Evolutionary conservation across 2,888 invertebrate species (phyloP).

Genomic region (Villa cingulata): DNA sequence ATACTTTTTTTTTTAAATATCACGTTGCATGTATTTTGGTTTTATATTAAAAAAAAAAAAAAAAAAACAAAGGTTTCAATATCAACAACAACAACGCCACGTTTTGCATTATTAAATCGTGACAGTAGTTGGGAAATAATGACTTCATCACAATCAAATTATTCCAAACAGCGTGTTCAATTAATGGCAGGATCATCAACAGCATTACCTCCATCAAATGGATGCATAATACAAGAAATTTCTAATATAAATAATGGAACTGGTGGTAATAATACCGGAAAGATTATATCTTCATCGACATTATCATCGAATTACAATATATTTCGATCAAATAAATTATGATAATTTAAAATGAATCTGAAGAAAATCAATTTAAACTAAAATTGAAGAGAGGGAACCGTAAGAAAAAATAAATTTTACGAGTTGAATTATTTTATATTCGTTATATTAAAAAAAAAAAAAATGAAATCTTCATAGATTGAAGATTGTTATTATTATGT

Average conservation of each 20-base stretch:
- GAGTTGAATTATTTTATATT: too few species aligned
- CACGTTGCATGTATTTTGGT: not conserved
- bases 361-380: too few species aligned
- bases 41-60: too few species aligned
- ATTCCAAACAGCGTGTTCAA: not conserved
- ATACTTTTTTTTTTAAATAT: not conserved
- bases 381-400: not conserved
- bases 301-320: not conserved
- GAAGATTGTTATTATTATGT: too few species aligned
- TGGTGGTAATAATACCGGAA: not conserved
- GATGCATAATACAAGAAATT: too few species aligned
- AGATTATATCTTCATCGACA: not conserved
- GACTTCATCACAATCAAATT: not conserved
- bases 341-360: not conserved
- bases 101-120: constrained; percentile 19
- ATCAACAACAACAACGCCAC: constrained; percentile 15
- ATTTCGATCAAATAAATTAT: not conserved
- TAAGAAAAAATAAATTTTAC: not conserved
- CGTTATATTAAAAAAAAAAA: too few species aligned
- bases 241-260: not conserved
- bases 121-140: constrained; percentile 23
- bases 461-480: too few species aligned
- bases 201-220: too few species aligned
- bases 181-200: too few species aligned
- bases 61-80: constrained; percentile 30